phyloP scores from a whole-genome alignment of 2,888 invertebrate genomes.

The Cryptus armator region DNA sequence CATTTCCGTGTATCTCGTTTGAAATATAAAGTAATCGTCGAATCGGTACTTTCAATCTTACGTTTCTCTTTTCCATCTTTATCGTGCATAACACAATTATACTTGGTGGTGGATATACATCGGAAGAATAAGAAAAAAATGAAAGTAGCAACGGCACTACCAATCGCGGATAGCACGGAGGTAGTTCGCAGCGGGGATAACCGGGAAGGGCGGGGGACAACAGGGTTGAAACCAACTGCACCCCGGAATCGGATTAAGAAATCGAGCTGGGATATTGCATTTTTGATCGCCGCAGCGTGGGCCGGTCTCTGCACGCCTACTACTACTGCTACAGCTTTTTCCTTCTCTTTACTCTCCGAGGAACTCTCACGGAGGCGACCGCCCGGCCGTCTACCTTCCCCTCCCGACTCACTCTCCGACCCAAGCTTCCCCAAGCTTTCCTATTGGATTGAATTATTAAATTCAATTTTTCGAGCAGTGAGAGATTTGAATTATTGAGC shows the following conservation, averaged over 20 bases:
- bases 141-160: slow-evolving; percentile 37
- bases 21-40: slow-evolving; percentile 1
- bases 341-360: slow-evolving; percentile 58
- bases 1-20: not conserved
- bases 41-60: not conserved
- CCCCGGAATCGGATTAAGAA: slow-evolving; percentile 83
- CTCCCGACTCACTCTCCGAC: slow-evolving; percentile 1
- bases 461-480: slow-evolving; percentile 85
- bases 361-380: slow-evolving; percentile 39
- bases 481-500: slow-evolving; percentile 84
- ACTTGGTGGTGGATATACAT: slow-evolving; percentile 30
- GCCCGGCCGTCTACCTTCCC: slow-evolving; percentile 13
- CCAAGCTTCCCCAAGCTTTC: slow-evolving; percentile 74
- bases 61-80: not conserved
- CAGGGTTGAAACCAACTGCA: slow-evolving; percentile 62
- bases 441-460: slow-evolving; percentile 85
- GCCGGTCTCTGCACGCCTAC: slow-evolving; percentile 64
- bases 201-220: slow-evolving; percentile 28
- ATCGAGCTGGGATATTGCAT: slow-evolving; percentile 84
- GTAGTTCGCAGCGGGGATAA: slow-evolving; percentile 41
- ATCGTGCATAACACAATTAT: slow-evolving; percentile 52
- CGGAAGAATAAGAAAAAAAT: not conserved
- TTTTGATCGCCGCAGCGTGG: slow-evolving; percentile 81
- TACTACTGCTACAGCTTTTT: slow-evolving; percentile 50
- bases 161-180: slow-evolving; percentile 21